Evolutionary conservation across 2,888 invertebrate genomes (phyloP).

Genomic region (Drosophila multiciliata): DNA sequence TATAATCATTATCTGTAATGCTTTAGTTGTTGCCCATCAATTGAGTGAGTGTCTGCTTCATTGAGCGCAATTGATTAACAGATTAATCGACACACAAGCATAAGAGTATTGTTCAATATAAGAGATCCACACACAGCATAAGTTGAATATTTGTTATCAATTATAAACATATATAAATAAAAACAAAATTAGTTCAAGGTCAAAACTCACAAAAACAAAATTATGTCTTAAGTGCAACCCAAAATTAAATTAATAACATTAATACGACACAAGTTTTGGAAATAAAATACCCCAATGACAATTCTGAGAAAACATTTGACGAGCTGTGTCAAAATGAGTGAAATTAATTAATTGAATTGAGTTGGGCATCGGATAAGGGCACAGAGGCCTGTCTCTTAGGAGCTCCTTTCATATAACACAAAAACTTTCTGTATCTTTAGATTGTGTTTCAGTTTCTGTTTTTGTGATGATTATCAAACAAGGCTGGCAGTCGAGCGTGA

Average conservation of each 20-base stretch:
- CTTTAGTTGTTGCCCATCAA: conserved; percentile 38
- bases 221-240: conserved; percentile 30
- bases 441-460: conserved; percentile 35
- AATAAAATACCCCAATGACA: not conserved
- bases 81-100: conserved; percentile 56
- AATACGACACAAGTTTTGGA: conserved; percentile 11
- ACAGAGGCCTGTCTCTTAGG: not conserved
- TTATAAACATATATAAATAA: conserved; percentile 30
- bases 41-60: conserved; percentile 61
- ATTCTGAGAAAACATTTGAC: not conserved
- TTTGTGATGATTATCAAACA: conserved; percentile 45
- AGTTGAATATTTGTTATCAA: conserved; percentile 58
- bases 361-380: not conserved
- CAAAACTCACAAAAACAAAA: conserved; percentile 37
- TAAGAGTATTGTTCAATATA: conserved; percentile 28
- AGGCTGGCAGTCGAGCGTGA: conserved; percentile 33
- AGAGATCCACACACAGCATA: conserved; percentile 53
- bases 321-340: conserved; percentile 32
- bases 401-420: not conserved
- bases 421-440: conserved; percentile 5
- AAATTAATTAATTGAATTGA: conserved; percentile 47
- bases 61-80: conserved; percentile 72
- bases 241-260: conserved; percentile 45
- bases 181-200: conserved; percentile 68
- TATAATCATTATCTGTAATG: conserved; percentile 31